Evolutionary conservation across 2,888 invertebrate genomes (phyloP).

Genomic region (Drosophila affinis): DNA sequence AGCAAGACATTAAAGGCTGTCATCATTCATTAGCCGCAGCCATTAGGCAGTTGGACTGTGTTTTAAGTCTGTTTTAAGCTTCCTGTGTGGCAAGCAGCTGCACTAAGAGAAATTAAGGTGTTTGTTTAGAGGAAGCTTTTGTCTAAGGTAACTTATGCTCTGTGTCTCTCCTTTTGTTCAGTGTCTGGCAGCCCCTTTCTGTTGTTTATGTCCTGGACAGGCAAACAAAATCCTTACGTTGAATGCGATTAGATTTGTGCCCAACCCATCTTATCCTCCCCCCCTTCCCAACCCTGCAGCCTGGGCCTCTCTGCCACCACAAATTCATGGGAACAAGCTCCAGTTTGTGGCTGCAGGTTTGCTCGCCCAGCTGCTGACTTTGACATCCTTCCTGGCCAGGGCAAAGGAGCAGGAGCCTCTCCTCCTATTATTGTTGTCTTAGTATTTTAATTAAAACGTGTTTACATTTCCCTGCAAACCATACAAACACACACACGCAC

Average conservation of each 20-base stretch:
- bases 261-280: not conserved
- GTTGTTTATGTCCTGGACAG: constrained; percentile 43
- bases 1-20: constrained; percentile 65
- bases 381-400: constrained; percentile 27
- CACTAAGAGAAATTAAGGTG: constrained; percentile 20
- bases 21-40: constrained; percentile 77
- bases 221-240: constrained; percentile 39
- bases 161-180: not conserved
- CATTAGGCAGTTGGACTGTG: constrained; percentile 57
- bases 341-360: constrained; percentile 26
- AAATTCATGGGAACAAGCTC: constrained; percentile 57
- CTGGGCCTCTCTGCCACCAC: constrained; percentile 31
- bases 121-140: not conserved
- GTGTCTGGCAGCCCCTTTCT: constrained; percentile 30
- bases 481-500: constrained; percentile 22
- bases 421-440: constrained; percentile 72
- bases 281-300: not conserved
- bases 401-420: constrained; percentile 19
- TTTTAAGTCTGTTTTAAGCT: constrained; percentile 53
- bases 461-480: constrained; percentile 49
- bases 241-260: constrained; percentile 50
- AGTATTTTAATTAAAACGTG: constrained; percentile 77
- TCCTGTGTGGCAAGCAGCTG: constrained; percentile 23
- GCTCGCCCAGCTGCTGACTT: constrained; percentile 32
- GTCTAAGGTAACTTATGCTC: not conserved